Base-by-base conservation (phyloP, 2,888 invertebrate genomes). In the Dastarcus helophoroides region DNA sequence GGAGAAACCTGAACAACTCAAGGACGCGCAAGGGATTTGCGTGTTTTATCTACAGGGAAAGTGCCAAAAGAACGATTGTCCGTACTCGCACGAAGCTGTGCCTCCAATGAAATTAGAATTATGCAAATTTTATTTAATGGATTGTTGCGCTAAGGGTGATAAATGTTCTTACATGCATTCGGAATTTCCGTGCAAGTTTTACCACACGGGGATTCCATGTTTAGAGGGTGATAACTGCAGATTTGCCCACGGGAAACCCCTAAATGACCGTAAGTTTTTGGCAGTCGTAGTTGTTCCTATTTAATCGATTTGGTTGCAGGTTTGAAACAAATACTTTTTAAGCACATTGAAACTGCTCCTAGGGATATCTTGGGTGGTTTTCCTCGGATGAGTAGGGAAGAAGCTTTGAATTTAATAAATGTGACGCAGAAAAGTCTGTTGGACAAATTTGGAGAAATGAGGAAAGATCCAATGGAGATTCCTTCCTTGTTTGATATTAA, bases 101-200 rank as follows among this genome's bases (percentile, higher is more conserved):
- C 81, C 79, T 24, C 82, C 82, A 1, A 76, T 88, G 44, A 91
- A 91, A 65, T 73, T 85, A 69, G 95, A 95, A 62, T 64, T 94
- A 2, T 97, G 95, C 63, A 95, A 94, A 65, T 95, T 93, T 64
- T 95, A 94, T 65, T 64, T 94, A 36, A 86, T 85, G 79, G 90
- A 90, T 44, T 88, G 88, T 59, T 95, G 95, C 65, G 83, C 86
- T 31, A 95, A 94, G 65, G 79, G 88, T 50, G 91, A 91, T 47
- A 86, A 89, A 62, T 97, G 95, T 65, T 71, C 88, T 11, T 97
- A 90, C 56, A 85, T 95, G 85, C 95, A 95, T 65, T 77, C 83
- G 50, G 93, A 94, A 60, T 95, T 93, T 60, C 95, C 95, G 10
- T 95, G 95, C 65, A 94, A 94, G 69, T 94, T 83, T 65, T 93